Evolutionary conservation across 2,888 invertebrate species (phyloP).

Genomic region (Zelleria hepariella): DNA sequence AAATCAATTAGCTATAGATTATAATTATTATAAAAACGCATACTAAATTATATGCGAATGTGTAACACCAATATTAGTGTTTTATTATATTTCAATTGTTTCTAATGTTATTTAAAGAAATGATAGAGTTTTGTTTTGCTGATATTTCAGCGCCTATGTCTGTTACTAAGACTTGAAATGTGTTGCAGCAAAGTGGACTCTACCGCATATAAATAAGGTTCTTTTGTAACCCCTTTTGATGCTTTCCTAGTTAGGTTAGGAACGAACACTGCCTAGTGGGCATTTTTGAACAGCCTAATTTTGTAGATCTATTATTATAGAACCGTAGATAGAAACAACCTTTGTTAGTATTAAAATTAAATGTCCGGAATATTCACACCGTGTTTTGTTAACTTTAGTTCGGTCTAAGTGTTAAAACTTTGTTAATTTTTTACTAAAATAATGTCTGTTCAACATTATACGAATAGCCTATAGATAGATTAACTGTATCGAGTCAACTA

Average conservation of each 20-base stretch:
- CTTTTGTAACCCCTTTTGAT: slow-evolving; percentile 5
- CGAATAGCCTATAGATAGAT: background rate
- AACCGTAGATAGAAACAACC: background rate
- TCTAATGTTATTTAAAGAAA: background rate
- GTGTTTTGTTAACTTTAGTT: background rate
- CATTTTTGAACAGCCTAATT: slow-evolving; percentile 2
- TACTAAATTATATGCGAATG: slow-evolving; percentile 15
- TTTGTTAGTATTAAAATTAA: background rate
- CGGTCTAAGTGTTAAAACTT: background rate
- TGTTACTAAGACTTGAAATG: background rate
- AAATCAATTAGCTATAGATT: background rate
- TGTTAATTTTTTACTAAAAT: background rate
- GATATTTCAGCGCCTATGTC: background rate
- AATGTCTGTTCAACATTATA: background rate
- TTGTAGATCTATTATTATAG: background rate
- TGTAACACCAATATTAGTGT: slow-evolving; percentile 43
- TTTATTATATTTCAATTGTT: slow-evolving; percentile 12
- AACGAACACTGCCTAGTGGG: background rate
- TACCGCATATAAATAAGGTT: slow-evolving; percentile 1
- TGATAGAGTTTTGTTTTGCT: background rate
- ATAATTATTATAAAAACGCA: background rate
- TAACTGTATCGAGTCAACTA: background rate
- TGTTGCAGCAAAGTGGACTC: background rate
- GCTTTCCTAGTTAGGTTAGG: slow-evolving; percentile 4
- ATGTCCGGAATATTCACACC: background rate